Base-by-base conservation (phyloP, 2,888 invertebrate genomes). In the Kuschelorhynchus macadamiae region DNA sequence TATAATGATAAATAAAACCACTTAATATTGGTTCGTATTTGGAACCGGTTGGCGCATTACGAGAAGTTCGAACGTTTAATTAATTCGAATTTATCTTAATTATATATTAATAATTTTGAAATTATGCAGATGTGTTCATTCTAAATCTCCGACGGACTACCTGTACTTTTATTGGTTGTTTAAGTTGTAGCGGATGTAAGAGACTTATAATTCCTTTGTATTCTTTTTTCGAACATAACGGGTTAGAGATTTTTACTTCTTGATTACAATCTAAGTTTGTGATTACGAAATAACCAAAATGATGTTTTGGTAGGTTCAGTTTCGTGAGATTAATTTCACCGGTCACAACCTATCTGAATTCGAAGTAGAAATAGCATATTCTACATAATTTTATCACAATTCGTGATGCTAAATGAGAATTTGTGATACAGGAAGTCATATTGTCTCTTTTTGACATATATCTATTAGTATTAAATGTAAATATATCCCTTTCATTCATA, bases 71-170 rank as follows among this genome's bases (percentile, higher is more conserved):
- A 60, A 25, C 25, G n/a, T 49, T 49, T 60, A 60, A 60, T 60
- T 60, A 60, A 60, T 60, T 60, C 60, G 17, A 39, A 39, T 60
- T 60, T 60, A 60, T 49, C 60, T 60, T 60, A 60, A 49, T 60
- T 49, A 59, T 60, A 55, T 21, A 39, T 60, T 60, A 60, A 49
- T 60, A 60, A 60, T 49, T 60, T 30, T 49, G 47, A 49, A 60
- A 60, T 60, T 60, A 55, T 55, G 17, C 17, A 42, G 55, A 55
- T 55, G 55, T 21, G 55, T n/a, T 25, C 42, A 30, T 55, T 42
- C 21, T 55, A 42, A 55, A 55, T 42, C 42, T 55, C 30, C 30
- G 55, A 41, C 42, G 4, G 55, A 42, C 55, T 42, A 42, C 55
- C 39, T 42, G 42, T 21, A 55, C 11, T 42, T 55, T 55, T 42